phyloP scores from a whole-genome alignment of 2,797 vertebrate species.

The Hippopotamyrus pictus region DNA sequence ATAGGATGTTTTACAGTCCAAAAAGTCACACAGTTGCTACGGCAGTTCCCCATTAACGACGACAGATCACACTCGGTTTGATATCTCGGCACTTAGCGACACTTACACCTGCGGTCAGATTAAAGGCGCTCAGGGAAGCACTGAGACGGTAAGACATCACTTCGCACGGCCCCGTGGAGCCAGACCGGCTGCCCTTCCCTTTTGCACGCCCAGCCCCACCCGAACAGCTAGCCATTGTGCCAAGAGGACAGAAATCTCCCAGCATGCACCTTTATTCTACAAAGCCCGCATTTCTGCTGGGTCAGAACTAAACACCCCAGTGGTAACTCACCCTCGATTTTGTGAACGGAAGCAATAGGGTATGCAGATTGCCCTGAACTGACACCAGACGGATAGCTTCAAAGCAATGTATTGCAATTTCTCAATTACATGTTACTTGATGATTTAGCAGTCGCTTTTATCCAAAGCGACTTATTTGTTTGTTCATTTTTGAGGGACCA shows the following conservation, averaged over 20 bases:
- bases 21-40: background rate
- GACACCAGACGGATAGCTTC: background rate
- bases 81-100: background rate
- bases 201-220: background rate
- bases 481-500: background rate
- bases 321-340: background rate
- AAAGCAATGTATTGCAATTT: background rate
- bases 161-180: background rate
- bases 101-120: background rate
- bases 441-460: background rate
- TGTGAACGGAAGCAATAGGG: background rate
- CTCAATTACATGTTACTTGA: background rate
- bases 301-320: background rate
- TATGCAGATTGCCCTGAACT: background rate
- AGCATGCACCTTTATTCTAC: background rate
- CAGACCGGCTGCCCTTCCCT: background rate
- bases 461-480: background rate
- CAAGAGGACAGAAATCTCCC: background rate
- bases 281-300: background rate
- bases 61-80: background rate
- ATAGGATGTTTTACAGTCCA: background rate
- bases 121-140: background rate
- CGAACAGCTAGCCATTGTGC: background rate
- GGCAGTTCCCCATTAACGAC: background rate
- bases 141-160: background rate